Conservation (phyloP, 2,888 invertebrate species). For the Diadegma fenestrale region DNA sequence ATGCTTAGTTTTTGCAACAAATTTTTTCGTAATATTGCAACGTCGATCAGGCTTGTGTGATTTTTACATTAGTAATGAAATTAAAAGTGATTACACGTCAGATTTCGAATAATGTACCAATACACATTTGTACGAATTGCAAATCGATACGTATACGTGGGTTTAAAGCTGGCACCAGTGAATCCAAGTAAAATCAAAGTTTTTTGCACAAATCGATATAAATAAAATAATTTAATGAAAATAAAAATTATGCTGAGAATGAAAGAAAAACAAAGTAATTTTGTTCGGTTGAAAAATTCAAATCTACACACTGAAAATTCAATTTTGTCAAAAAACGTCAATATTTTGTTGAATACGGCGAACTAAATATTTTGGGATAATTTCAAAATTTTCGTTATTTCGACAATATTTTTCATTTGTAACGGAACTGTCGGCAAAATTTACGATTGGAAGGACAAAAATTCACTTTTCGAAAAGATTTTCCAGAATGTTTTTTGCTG, state of each 20-base stretch:
- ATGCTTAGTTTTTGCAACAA: not conserved
- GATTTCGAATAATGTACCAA: not conserved
- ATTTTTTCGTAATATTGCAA: not conserved
- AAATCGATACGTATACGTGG: constrained; percentile 2
- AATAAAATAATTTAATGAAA: constrained; percentile 21
- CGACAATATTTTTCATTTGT: too few relatives aligned
- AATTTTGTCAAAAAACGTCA: too few relatives aligned
- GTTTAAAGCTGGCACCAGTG: constrained; percentile 21
- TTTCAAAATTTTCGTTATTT: too few relatives aligned
- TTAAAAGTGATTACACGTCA: not conserved
- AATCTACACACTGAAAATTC: too few relatives aligned
- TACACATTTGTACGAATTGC: constrained; percentile 4
- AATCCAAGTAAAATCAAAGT: constrained; percentile 23
- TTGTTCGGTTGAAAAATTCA: not conserved
- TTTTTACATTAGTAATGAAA: not conserved
- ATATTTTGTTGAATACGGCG: too few relatives aligned
- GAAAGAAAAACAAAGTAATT: constrained; percentile 1
- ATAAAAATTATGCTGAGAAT: not conserved
- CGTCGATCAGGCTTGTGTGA: not conserved
- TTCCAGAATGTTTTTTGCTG: too few relatives aligned
- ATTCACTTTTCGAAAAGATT: too few relatives aligned
- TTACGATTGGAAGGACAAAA: too few relatives aligned
- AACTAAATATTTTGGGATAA: too few relatives aligned
- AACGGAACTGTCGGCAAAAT: too few relatives aligned
- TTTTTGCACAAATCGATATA: not conserved